These are phyloP conservation scores for Diarsia brunnea DNA, from an alignment of 2,888 invertebrate species.

Conservation along the genomic window DNA sequence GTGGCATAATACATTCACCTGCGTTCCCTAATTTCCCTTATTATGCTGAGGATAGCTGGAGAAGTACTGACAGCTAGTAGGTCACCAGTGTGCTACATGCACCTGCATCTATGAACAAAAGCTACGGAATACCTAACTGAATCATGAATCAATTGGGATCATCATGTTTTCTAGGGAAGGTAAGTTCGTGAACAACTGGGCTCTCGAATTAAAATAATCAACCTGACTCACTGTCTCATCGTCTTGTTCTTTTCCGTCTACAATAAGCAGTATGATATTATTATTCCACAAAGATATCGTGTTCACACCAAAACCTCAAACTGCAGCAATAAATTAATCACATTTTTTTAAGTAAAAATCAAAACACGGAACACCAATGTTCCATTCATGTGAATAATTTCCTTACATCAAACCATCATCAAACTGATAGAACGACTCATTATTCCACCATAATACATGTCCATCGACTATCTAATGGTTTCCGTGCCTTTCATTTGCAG, in stretches of 20 bases:
- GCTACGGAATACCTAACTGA: not conserved
- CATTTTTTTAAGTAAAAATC: not conserved
- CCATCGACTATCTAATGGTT: constrained; percentile 15
- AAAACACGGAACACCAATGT: not conserved
- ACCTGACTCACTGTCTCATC: not conserved
- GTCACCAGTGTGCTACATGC: too few relatives aligned
- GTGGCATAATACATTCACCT: not conserved
- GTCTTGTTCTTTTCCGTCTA: not conserved
- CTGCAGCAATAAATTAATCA: not conserved
- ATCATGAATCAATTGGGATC: not conserved
- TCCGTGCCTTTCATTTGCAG: constrained; percentile 8
- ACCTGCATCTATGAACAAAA: not conserved
- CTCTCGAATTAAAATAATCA: not conserved
- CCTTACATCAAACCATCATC: not conserved
- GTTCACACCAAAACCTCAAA: not conserved
- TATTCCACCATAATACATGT: not conserved
- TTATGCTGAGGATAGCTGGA: too few relatives aligned
- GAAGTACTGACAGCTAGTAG: not conserved
- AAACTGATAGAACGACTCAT: not conserved
- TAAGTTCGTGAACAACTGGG: not conserved
- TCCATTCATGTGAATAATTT: not conserved
- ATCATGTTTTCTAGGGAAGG: not conserved
- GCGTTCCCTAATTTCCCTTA: not conserved
- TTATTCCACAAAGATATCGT: not conserved
- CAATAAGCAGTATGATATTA: not conserved